These are phyloP conservation scores for Cynopterus brachyotis DNA, from an alignment of 2,113 vertebrate genomes.

Conservation along the genomic window DNA sequence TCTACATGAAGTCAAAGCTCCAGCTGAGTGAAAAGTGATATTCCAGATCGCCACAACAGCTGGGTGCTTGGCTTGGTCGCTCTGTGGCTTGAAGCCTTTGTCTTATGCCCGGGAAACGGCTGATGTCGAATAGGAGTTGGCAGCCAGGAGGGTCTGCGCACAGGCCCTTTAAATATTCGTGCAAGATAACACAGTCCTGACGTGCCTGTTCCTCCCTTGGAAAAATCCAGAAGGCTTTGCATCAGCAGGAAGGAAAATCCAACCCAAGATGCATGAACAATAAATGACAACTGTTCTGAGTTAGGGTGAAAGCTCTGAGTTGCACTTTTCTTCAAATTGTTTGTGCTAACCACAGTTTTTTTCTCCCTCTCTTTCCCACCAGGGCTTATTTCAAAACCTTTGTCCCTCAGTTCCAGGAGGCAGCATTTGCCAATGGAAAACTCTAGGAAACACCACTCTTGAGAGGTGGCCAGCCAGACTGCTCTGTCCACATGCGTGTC, in stretches of 20 bases:
- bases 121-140: background rate
- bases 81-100: background rate
- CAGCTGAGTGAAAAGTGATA: background rate
- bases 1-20: background rate
- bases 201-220: background rate
- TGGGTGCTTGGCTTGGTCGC: background rate
- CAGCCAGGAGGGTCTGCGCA: background rate
- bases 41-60: background rate
- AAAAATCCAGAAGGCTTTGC: slow-evolving; percentile 53
- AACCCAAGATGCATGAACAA: slow-evolving; percentile 20
- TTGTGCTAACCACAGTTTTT: slow-evolving; percentile 73
- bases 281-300: slow-evolving; percentile 65
- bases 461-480: slow-evolving; percentile 72
- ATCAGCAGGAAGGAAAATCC: slow-evolving; percentile 54
- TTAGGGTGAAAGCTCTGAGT: slow-evolving; percentile 54
- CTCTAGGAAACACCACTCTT: slow-evolving; percentile 85
- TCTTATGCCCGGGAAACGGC: background rate
- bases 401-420: slow-evolving; percentile 99
- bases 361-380: slow-evolving; percentile 69
- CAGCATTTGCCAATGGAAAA: slow-evolving; percentile 97
- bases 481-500: slow-evolving; percentile 65
- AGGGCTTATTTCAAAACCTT: slow-evolving; percentile 98
- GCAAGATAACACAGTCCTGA: background rate
- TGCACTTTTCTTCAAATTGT: slow-evolving; percentile 49
- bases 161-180: background rate